Evolutionary conservation across 2,888 invertebrate species (phyloP), one percentile per base, ranked within the genome.

Genomic region (Elmis aenea): DNA sequence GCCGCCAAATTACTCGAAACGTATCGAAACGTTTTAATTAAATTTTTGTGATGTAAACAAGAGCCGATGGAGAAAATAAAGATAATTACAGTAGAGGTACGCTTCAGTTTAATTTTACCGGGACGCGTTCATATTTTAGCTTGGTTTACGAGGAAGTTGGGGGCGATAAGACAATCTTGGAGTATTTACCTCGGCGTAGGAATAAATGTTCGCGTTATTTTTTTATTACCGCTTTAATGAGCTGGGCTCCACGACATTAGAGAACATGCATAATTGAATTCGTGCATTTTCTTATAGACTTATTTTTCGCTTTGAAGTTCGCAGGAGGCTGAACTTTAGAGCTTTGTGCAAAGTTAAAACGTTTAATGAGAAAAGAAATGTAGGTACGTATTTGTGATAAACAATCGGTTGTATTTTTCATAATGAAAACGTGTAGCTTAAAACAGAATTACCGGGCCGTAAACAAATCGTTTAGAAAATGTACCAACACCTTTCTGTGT

Each of bases 21-120:
- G 29, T 28, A 38, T 28, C 38, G 27, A 38, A 38, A 27, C 38
- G 24, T 27, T 33, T 38, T 33, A 32, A 33, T 27, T 31, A 32
- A 32, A 28, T 33, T 28, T 38, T 33, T 18, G n/a, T 14, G 24
- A 24, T 18, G 26, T 26, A 27, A 33, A 38, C 23, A 27, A 13
- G 30, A 20, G 16, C 30, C 26, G 26, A 37, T 31, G 26, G 28
- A 33, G 26, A 32, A 38, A 38, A 38, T 38, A n/a, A 38, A 32
- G 38, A 38, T 38, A 38, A 38, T 32, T 38, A 22, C 30, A 9
- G 33, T 33, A 27, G 26, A 21, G 15, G 27, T 33, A 27, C 33
- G 33, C 33, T 33, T 27, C n/a, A 33, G 33, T 33, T 33, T 33
- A 33, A 33, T 33, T 33, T 33, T 33, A 26, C 16, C 14, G 11